Percentiles rank a stretch among this genome's conserved stretches.
phyloP scores from a whole-genome alignment of 2,113 vertebrate genomes.

The Triplophysa tibetana region DNA sequence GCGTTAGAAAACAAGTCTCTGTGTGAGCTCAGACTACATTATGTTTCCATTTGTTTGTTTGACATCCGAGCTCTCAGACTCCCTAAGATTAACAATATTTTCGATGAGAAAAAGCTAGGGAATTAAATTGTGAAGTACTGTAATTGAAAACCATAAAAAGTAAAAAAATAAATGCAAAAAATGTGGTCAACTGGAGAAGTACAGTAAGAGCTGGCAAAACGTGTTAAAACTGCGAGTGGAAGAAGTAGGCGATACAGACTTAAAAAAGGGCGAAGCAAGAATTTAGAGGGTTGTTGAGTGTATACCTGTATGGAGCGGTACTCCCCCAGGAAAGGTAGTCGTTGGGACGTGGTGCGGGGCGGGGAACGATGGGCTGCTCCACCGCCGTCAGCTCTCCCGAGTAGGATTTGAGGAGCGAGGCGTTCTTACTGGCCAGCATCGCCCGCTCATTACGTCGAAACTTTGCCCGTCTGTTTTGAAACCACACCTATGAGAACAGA shows the following conservation, averaged over 20 bases:
- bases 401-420: constrained; percentile 95
- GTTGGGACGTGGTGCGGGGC: constrained; percentile 90
- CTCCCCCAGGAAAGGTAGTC: constrained; percentile 98
- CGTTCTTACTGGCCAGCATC: constrained; percentile 98
- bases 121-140: background rate
- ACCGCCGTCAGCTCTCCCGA: constrained; percentile 92
- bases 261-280: constrained; percentile 54
- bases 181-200: background rate
- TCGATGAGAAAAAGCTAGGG: background rate
- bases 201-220: background rate
- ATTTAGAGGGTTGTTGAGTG: background rate
- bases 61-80: background rate
- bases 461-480: constrained; percentile 96
- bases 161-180: background rate
- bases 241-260: constrained; percentile 65
- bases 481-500: constrained; percentile 85
- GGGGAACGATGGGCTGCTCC: constrained; percentile 96
- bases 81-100: background rate
- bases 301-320: constrained; percentile 92
- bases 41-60: background rate
- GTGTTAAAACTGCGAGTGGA: background rate
- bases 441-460: constrained; percentile 95
- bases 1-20: background rate
- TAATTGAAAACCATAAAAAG: background rate
- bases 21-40: background rate